phyloP scores from a whole-genome alignment of 2,888 invertebrate genomes.

The Nephrocerus scutellatus region DNA sequence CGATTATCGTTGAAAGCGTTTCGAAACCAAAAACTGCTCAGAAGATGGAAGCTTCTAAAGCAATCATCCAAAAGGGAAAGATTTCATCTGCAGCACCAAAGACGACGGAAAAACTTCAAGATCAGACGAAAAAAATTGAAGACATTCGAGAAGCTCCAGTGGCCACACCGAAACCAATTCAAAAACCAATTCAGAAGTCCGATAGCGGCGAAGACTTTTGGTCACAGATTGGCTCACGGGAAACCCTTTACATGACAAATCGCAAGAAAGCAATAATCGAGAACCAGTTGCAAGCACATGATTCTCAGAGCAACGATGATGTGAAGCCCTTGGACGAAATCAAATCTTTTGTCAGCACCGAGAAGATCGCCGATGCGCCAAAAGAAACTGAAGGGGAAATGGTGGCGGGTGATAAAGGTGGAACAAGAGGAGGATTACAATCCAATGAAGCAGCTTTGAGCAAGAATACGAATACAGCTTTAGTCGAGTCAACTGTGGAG shows the following conservation, averaged over 20 bases:
- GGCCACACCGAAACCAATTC: constrained; percentile 36
- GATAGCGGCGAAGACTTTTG: constrained; percentile 54
- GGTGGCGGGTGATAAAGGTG: not conserved
- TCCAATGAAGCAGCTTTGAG: constrained; percentile 24
- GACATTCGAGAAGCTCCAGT: constrained; percentile 15
- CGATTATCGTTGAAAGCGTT: not conserved
- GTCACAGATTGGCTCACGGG: constrained; percentile 59
- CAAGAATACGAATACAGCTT: constrained; percentile 11
- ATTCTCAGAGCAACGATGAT: constrained; percentile 18
- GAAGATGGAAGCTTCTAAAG: constrained; percentile 13
- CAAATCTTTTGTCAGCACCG: constrained; percentile 18
- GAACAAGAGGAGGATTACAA: constrained; percentile 16
- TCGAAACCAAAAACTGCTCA: constrained; percentile 17
- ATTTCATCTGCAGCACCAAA: not conserved
- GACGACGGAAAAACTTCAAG: not conserved
- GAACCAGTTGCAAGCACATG: constrained; percentile 30
- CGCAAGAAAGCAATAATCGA: constrained; percentile 52
- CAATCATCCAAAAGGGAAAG: not conserved
- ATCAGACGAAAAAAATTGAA: not conserved
- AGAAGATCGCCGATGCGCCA: constrained; percentile 21
- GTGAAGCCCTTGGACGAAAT: constrained; percentile 23
- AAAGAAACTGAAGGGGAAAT: too few relatives aligned
- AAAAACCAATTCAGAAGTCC: constrained; percentile 34
- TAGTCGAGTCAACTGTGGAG: constrained; percentile 19
- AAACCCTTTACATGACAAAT: constrained; percentile 56